Percentiles rank a stretch among this genome's conserved stretches.
Conservation (phyloP, 2,888 invertebrate genomes). For the Drosophila robusta region DNA sequence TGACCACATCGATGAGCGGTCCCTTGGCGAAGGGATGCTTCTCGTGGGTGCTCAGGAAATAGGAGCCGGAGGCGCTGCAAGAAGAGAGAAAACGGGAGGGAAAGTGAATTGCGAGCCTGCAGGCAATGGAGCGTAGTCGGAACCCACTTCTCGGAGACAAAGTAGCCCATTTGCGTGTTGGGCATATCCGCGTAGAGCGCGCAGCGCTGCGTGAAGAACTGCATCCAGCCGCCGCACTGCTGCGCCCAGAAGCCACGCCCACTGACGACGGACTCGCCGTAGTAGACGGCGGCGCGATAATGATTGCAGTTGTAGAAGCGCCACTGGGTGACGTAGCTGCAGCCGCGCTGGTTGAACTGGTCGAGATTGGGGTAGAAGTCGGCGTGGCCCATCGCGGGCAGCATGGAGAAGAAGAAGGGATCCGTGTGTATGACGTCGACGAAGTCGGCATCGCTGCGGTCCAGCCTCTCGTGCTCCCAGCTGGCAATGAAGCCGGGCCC, state of each 20-base stretch:
- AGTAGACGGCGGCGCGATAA: slow-evolving; percentile 87
- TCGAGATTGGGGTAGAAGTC: slow-evolving; percentile 88
- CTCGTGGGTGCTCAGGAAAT: slow-evolving; percentile 85
- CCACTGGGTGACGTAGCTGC: slow-evolving; percentile 79
- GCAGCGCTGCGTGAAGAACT: slow-evolving; percentile 86
- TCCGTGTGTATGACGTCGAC: slow-evolving; percentile 89
- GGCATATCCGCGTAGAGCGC: slow-evolving; percentile 50
- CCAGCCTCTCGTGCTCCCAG: slow-evolving; percentile 86
- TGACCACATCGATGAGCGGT: slow-evolving; percentile 50
- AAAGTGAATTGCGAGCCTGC: too few species aligned
- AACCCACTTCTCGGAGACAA: slow-evolving; percentile 85
- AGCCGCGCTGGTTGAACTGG: slow-evolving; percentile 87
- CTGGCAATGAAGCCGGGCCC: slow-evolving; percentile 87
- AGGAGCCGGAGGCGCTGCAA: slow-evolving; percentile 85
- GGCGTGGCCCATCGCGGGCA: slow-evolving; percentile 86
- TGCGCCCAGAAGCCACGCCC: slow-evolving; percentile 87
- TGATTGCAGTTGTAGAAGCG: slow-evolving; percentile 87
- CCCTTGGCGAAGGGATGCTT: slow-evolving; percentile 74
- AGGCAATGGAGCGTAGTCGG: slow-evolving; percentile 20
- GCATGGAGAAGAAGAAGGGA: slow-evolving; percentile 86
- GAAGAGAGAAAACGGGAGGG: too few species aligned
- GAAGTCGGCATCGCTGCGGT: slow-evolving; percentile 87
- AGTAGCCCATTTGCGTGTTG: slow-evolving; percentile 86
- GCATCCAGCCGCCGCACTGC: slow-evolving; percentile 86
- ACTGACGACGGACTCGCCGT: slow-evolving; percentile 86